Evolutionary conservation across 2,888 invertebrate genomes (phyloP), one percentile per base, ranked within the genome.

Genomic region (Thera britannica): DNA sequence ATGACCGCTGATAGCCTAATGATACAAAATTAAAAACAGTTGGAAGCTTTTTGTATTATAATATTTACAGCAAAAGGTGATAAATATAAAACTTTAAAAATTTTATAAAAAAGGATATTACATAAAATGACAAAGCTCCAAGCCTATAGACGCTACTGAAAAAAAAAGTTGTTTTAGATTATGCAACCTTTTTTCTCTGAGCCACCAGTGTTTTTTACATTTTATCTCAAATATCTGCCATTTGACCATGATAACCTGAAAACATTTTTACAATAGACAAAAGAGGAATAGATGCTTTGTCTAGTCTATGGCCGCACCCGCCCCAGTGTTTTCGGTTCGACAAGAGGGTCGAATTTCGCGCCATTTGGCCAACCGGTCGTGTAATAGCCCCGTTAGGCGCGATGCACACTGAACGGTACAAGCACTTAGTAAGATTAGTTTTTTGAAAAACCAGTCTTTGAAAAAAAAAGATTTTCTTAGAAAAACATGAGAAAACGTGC

Each of bases 361-460:
- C 92, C 93, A 93, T 93, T 93, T 92, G 93, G 92, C 90, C 90
- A 90, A 90, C 90, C 82, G 85, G 84, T 88, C 90, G 89, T 90
- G 87, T 92, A 90, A 92, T 92, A 90, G 90, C 86, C 75, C 75
- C 63, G 71, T 73, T 76, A 82, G 77, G 87, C 72, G 63, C 71
- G 67, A 62, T 82, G 76, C 72, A 81, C 83, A 88, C 72, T 80
- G 69, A 71, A 60, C 62, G 49, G 49, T 56, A 58, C 38, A 1
- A 65, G 65, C 72, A 72, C 72, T 75, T 72, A 67, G 61, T 23
- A 38, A 67, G 58, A 75, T 75, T 74, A 64, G 55, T 61, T 70
- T 61, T 55, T 54, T 57, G 49, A 36, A 12, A 51, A 41, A 64
- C 2, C n/a, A 46, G 34, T 8, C 52, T 34, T 2, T 23, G 23